Evolutionary conservation across 2,797 vertebrate species (phyloP).

Genomic region (Diglossa cyanea): DNA sequence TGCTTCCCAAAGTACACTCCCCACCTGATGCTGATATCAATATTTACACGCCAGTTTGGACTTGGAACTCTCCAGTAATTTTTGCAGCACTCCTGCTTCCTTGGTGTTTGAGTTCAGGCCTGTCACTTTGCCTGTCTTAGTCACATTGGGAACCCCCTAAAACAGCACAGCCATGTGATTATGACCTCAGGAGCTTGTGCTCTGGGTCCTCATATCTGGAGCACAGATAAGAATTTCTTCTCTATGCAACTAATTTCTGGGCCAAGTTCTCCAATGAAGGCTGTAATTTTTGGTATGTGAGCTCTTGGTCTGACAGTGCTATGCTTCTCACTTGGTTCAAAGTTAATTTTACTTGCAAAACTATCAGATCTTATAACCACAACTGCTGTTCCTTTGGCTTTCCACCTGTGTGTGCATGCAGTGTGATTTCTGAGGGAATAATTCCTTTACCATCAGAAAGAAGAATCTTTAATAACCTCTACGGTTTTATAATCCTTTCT

Average conservation of each 20-base stretch:
- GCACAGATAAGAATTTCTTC: neutral
- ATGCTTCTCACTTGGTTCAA: neutral
- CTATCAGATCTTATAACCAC: neutral
- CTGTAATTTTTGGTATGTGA: neutral
- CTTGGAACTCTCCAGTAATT: neutral
- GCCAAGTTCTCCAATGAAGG: neutral
- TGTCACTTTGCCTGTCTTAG: neutral
- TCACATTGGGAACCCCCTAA: neutral
- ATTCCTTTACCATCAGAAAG: neutral
- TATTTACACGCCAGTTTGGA: neutral
- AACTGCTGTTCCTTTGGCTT: neutral
- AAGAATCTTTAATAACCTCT: neutral
- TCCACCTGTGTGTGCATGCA: neutral
- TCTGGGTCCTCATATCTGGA: neutral
- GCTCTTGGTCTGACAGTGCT: neutral
- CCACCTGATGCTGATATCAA: neutral
- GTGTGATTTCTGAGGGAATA: neutral
- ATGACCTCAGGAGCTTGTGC: neutral
- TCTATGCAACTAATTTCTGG: neutral
- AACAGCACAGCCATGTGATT: neutral
- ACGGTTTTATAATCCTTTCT: neutral
- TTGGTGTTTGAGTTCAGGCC: neutral
- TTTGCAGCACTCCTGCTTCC: neutral
- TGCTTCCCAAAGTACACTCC: neutral
- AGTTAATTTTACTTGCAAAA: neutral